Evolutionary conservation across 2,888 invertebrate genomes (phyloP).

Genomic region (Sericinus montela): DNA sequence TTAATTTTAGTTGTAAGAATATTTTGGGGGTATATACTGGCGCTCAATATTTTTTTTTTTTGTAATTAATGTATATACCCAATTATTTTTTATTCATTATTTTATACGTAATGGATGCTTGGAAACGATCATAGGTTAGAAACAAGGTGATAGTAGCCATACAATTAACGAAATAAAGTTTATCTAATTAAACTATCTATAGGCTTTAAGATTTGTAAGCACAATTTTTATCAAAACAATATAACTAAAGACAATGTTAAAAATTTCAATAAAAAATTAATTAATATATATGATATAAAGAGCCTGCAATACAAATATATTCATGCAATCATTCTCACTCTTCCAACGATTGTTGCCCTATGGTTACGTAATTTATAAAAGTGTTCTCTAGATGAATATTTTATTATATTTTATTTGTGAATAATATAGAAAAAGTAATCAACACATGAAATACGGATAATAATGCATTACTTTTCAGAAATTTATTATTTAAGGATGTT

Average conservation of each 20-base stretch:
- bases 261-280: neutral
- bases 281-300: neutral
- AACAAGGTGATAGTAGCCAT: conserved; percentile 73
- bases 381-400: too few relatives aligned
- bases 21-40: conserved; percentile 32
- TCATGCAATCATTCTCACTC: too few relatives aligned
- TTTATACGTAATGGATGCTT: conserved; percentile 56
- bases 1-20: neutral
- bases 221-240: conserved; percentile 9
- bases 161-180: conserved; percentile 18
- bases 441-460: too few relatives aligned
- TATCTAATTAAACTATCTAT: conserved; percentile 11
- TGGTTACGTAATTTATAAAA: too few relatives aligned
- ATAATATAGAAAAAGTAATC: too few relatives aligned
- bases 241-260: neutral
- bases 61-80: conserved; percentile 71
- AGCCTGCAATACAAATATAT: neutral
- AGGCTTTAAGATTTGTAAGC: conserved; percentile 14
- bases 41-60: conserved; percentile 52
- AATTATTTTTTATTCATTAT: conserved; percentile 29
- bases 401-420: too few relatives aligned
- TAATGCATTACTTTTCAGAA: too few relatives aligned
- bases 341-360: too few relatives aligned
- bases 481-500: too few relatives aligned
- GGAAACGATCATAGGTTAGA: conserved; percentile 64